Evolutionary conservation across 2,113 vertebrate species (phyloP).

Genomic region (Thalassoma bifasciatum): DNA sequence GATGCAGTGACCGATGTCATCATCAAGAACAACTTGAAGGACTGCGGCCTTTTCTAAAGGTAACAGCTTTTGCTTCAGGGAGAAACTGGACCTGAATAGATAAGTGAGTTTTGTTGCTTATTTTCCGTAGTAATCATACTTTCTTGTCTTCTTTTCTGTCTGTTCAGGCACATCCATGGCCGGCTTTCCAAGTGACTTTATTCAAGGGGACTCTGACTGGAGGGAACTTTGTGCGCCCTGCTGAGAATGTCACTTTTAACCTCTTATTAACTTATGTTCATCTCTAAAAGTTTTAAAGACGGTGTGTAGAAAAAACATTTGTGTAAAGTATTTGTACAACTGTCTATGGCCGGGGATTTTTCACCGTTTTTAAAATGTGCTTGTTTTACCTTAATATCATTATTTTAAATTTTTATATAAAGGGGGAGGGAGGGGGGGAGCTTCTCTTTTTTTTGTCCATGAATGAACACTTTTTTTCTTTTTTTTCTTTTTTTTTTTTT

Average conservation of each 20-base stretch:
- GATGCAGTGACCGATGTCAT: constrained; percentile 99
- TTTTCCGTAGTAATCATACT: not conserved
- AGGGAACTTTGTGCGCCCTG: constrained; percentile 79
- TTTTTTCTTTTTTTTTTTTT: constrained; percentile 6
- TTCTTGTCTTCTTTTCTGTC: not conserved
- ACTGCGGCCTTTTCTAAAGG: constrained; percentile 96
- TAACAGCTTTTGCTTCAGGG: not conserved
- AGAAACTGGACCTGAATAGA: not conserved
- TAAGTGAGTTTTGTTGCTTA: not conserved
- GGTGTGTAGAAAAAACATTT: constrained; percentile 82
- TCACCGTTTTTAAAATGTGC: constrained; percentile 74
- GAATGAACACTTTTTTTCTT: constrained; percentile 44
- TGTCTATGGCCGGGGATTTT: constrained; percentile 87
- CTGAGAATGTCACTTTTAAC: constrained; percentile 81
- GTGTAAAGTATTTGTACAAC: constrained; percentile 92
- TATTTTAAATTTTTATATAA: constrained; percentile 80
- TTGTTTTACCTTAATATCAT: constrained; percentile 86
- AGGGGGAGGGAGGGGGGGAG: constrained; percentile 84
- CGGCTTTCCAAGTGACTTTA: constrained; percentile 55
- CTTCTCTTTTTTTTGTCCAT: constrained; percentile 53
- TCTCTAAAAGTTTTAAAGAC: constrained; percentile 89
- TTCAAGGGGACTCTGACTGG: constrained; percentile 65
- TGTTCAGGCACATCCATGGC: constrained; percentile 48
- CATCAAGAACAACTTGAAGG: constrained; percentile 99
- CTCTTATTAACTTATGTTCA: constrained; percentile 85